A percentile compares a stretch with the other conserved stretches of the same genome.
phyloP scores from a whole-genome alignment of 2,797 vertebrate species.

The Sebastes elongatus region DNA sequence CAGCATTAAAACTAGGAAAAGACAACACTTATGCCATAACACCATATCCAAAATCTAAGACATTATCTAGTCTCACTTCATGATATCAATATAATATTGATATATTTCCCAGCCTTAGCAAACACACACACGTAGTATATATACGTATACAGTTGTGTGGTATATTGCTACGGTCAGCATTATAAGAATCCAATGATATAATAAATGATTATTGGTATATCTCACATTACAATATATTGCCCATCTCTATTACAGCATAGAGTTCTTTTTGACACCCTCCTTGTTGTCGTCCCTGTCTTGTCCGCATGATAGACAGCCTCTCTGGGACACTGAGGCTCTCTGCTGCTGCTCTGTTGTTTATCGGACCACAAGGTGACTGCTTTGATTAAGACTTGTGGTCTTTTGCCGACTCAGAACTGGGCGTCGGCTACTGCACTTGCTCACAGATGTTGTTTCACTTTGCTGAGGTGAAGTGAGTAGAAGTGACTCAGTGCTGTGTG shows the following conservation, averaged over 20 bases:
- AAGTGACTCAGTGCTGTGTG: slow-evolving; percentile 69
- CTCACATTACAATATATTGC: background rate
- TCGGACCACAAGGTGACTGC: slow-evolving; percentile 22
- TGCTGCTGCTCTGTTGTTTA: slow-evolving; percentile 14
- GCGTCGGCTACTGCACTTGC: slow-evolving; percentile 45
- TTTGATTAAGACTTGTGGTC: slow-evolving; percentile 20
- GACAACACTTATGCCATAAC: too few species aligned
- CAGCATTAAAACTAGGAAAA: too few species aligned
- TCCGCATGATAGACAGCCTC: background rate
- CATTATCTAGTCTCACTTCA: too few species aligned
- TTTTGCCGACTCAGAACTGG: slow-evolving; percentile 39
- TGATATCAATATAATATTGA: too few species aligned
- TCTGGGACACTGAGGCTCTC: background rate
- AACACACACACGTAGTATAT: too few species aligned
- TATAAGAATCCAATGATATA: background rate
- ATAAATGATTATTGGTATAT: background rate
- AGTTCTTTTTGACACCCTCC: background rate
- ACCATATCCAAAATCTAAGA: too few species aligned
- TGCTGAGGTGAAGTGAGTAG: slow-evolving; percentile 58
- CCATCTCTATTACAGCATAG: background rate
- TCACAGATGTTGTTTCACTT: slow-evolving; percentile 62
- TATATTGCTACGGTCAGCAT: background rate
- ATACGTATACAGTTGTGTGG: background rate
- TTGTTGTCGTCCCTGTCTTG: background rate
- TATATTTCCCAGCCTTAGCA: too few species aligned